These are phyloP conservation scores for Eleutherodactylus coqui DNA, from an alignment of 2,797 vertebrate species.

Conservation along the genomic window DNA sequence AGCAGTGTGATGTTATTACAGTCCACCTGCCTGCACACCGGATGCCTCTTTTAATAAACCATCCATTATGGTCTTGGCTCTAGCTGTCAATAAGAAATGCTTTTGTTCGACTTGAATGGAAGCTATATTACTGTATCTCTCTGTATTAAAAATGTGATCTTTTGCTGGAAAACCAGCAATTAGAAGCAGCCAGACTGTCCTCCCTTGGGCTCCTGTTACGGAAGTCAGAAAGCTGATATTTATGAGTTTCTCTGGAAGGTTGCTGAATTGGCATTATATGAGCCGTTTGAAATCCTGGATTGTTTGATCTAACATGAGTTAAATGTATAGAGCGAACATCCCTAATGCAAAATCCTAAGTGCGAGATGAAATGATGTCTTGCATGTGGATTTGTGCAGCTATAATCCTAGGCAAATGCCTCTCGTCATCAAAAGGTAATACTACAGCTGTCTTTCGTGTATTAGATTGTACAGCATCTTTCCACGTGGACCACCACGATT, in stretches of 20 bases:
- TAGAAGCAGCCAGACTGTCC: conserved; percentile 36
- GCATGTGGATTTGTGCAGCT: conserved; percentile 2
- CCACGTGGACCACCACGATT: neutral
- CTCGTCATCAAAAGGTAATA: conserved; percentile 12
- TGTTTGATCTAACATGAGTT: conserved; percentile 49
- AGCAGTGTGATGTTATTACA: neutral
- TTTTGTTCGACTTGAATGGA: conserved; percentile 1
- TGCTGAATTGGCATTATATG: conserved; percentile 47
- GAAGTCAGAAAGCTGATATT: conserved; percentile 44
- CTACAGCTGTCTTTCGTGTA: neutral
- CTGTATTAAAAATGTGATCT: conserved; percentile 19
- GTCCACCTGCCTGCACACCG: neutral
- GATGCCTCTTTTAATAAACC: neutral
- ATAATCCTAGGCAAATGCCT: conserved; percentile 8
- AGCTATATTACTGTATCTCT: neutral
- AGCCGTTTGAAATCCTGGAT: conserved; percentile 39
- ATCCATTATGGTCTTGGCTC: neutral
- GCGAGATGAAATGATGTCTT: conserved; percentile 22
- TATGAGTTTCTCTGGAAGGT: conserved; percentile 41
- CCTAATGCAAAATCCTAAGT: conserved; percentile 12
- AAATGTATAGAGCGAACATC: conserved; percentile 29
- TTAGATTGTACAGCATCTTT: neutral
- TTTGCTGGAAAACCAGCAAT: conserved; percentile 37
- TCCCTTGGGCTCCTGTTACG: conserved; percentile 47
- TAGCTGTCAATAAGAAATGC: conserved; percentile 34